These are phyloP conservation scores for Equus quagga DNA, from an alignment of 2,113 vertebrate genomes.

Conservation along the genomic window DNA sequence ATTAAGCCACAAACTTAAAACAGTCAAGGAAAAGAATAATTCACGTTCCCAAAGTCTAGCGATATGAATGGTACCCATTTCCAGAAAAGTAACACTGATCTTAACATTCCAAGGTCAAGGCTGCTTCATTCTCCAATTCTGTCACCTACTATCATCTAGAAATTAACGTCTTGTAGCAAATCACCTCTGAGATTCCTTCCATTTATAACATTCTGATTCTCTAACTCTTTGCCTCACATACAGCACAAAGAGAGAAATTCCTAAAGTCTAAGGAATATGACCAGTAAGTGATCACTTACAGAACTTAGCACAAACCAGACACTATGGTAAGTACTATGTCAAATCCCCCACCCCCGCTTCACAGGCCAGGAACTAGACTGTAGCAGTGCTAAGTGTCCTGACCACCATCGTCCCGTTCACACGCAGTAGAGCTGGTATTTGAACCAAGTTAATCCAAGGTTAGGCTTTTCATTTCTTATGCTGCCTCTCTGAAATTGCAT, in stretches of 20 bases:
- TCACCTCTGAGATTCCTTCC: background rate
- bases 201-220: conserved; percentile 23
- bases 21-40: background rate
- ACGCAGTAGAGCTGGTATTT: background rate
- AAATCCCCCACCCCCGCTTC: background rate
- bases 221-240: conserved; percentile 1
- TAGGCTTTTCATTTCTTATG: conserved; percentile 31
- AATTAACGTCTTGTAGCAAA: background rate
- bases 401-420: background rate
- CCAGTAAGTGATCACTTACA: background rate
- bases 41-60: background rate
- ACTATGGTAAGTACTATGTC: background rate
- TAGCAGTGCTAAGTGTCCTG: background rate
- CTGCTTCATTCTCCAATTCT: background rate
- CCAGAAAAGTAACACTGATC: background rate
- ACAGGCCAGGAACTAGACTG: background rate
- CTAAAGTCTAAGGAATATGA: background rate
- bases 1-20: background rate
- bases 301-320: background rate
- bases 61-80: background rate
- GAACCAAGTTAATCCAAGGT: background rate
- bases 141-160: conserved; percentile 7
- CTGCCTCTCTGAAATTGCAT: background rate
- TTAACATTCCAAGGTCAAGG: background rate
- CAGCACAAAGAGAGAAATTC: background rate